Percentiles rank a stretch among this genome's conserved stretches.
Evolutionary conservation across 2,797 vertebrate genomes (phyloP).

Genomic region (Tapirus indicus): DNA sequence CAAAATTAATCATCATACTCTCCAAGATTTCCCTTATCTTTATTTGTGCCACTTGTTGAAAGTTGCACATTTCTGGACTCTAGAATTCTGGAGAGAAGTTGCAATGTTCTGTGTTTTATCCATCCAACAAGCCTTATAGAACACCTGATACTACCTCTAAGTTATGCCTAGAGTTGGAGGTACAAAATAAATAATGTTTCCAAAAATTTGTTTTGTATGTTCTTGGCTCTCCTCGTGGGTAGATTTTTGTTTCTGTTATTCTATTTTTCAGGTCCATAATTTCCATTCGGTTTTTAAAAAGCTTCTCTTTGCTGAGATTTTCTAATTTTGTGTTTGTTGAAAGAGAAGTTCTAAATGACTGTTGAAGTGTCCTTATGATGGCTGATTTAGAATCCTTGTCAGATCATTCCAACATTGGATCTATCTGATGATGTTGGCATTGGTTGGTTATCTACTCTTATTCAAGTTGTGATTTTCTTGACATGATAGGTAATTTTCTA

Average conservation of each 20-base stretch:
- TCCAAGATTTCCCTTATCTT: not conserved
- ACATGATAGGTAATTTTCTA: not conserved
- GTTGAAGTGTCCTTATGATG: not conserved
- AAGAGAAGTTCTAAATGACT: not conserved
- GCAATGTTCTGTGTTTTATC: not conserved
- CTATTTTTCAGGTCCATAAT: not conserved
- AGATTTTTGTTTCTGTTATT: not conserved
- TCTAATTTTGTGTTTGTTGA: not conserved
- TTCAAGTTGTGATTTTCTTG: not conserved
- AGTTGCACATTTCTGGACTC: not conserved
- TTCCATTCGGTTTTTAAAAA: not conserved
- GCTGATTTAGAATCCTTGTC: not conserved
- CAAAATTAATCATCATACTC: not conserved
- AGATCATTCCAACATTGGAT: not conserved
- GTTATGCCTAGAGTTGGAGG: not conserved
- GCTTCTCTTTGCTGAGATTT: not conserved
- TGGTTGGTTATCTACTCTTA: not conserved
- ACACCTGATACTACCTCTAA: not conserved
- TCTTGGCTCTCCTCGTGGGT: not conserved
- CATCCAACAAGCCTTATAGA: not conserved
- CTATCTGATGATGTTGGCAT: not conserved
- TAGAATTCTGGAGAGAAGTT: constrained; percentile 13
- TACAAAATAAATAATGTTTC: not conserved
- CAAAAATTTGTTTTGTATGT: not conserved
- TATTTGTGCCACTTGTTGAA: not conserved